Evolutionary conservation across 64 coral and sea anemone genomes (phyloP).

Genomic region (Dendrophyllia cribrosa): DNA sequence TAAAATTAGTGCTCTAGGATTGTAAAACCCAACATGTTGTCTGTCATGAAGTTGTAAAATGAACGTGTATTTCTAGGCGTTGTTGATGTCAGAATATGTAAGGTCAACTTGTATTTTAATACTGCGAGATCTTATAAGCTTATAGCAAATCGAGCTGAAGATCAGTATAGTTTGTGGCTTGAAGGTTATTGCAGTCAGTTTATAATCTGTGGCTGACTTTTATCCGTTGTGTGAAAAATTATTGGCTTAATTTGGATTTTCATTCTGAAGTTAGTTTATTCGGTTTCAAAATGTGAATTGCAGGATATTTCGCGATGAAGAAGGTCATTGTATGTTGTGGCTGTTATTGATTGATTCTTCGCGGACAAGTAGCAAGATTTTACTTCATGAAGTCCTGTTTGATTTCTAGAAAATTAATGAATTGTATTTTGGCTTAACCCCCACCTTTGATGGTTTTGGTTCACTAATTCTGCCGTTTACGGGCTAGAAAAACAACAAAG

Average conservation of each 20-base stretch:
- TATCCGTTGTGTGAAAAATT: neutral
- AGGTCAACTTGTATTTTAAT: neutral
- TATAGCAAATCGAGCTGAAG: neutral
- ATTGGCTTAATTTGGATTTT: neutral
- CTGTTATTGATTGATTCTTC: neutral
- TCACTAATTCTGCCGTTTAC: neutral
- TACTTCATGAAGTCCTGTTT: neutral
- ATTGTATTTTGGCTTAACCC: neutral
- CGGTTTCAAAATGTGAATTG: neutral
- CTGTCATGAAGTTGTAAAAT: neutral
- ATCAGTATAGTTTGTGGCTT: neutral
- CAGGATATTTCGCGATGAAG: neutral
- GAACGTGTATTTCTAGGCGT: neutral
- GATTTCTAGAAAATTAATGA: neutral
- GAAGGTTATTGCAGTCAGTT: neutral
- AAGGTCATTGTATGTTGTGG: neutral
- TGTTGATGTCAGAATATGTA: neutral
- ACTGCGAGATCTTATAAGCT: neutral
- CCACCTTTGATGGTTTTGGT: neutral
- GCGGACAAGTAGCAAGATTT: neutral
- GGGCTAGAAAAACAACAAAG: neutral
- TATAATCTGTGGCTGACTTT: neutral
- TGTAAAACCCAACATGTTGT: neutral
- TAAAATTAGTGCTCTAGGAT: slow-evolving; percentile 22
- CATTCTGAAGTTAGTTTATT: neutral